Evolutionary conservation across 1,140 invertebrate species (phyloP).

Genomic region (Drosophila trapezifrons): DNA sequence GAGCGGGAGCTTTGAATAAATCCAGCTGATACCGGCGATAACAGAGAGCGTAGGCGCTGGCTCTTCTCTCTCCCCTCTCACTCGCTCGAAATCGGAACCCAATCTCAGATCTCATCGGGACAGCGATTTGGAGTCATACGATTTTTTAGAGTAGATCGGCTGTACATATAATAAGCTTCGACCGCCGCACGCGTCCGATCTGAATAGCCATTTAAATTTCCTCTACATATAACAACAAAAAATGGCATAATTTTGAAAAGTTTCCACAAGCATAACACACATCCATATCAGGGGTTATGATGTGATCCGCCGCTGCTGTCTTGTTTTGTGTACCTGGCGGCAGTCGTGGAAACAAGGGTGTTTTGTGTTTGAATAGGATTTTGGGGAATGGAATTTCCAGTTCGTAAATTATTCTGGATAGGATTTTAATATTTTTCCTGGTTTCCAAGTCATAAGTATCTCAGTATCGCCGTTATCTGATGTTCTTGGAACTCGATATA

Average conservation of each 20-base stretch:
- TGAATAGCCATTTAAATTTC: conserved; percentile 7
- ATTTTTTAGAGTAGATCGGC: conserved; percentile 26
- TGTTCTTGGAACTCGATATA: neutral
- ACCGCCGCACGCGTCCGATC: conserved; percentile 12
- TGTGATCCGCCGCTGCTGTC: neutral
- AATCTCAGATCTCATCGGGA: conserved; percentile 19
- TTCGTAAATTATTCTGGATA: neutral
- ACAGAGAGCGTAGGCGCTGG: conserved; percentile 20
- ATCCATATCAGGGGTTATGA: conserved; percentile 24
- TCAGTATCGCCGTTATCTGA: neutral
- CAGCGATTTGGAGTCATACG: conserved; percentile 33
- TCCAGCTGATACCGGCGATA: conserved; percentile 32
- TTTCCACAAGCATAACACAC: conserved; percentile 37
- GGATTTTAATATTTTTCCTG: neutral
- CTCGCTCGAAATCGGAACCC: conserved; percentile 14
- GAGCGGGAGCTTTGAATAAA: conserved; percentile 17
- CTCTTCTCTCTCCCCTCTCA: conserved; percentile 3
- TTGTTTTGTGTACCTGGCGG: conserved; percentile 4
- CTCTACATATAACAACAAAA: conserved; percentile 4
- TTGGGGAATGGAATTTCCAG: neutral
- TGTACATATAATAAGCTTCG: conserved; percentile 30
- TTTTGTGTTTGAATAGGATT: neutral
- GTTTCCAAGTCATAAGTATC: neutral
- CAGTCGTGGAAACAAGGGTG: neutral
- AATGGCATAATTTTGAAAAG: conserved; percentile 27